phyloP scores from a whole-genome alignment of 1,140 invertebrate species.

The Trichomalopsis sarcophagae region DNA sequence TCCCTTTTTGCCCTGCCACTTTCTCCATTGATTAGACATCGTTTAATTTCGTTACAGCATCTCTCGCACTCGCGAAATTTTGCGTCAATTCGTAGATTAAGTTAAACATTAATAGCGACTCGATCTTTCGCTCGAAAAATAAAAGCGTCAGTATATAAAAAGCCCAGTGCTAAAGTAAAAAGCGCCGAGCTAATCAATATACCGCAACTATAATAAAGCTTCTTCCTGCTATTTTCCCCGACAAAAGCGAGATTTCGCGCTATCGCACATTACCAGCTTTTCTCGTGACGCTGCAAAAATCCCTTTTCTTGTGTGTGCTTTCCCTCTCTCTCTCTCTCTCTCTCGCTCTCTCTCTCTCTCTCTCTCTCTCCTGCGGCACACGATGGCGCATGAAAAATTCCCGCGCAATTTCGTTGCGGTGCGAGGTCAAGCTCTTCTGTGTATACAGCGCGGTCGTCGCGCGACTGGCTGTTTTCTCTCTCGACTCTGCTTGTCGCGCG shows the following conservation, averaged over 20 bases:
- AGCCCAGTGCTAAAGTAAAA: neutral
- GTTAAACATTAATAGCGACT: too few relatives aligned
- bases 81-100: too few relatives aligned
- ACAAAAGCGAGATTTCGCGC: neutral
- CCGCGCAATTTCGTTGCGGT: slow-evolving; percentile 25
- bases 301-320: too few relatives aligned
- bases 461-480: neutral
- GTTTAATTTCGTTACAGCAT: neutral
- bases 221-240: neutral
- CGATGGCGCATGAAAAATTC: slow-evolving; percentile 19
- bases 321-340: too few relatives aligned
- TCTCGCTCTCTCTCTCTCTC: too few relatives aligned
- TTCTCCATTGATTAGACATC: slow-evolving; percentile 4
- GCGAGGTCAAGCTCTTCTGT: slow-evolving; percentile 32
- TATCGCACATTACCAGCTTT: neutral
- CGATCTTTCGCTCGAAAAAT: too few relatives aligned
- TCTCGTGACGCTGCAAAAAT: neutral
- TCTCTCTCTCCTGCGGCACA: too few relatives aligned
- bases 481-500: slow-evolving; percentile 52
- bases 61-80: neutral
- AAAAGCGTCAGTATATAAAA: too few relatives aligned
- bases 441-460: neutral
- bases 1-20: neutral
- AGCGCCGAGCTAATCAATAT: neutral
- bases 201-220: neutral